These are phyloP conservation scores for Perca schrenkii DNA, from an alignment of 2,113 vertebrate species.

Conservation along the genomic window DNA sequence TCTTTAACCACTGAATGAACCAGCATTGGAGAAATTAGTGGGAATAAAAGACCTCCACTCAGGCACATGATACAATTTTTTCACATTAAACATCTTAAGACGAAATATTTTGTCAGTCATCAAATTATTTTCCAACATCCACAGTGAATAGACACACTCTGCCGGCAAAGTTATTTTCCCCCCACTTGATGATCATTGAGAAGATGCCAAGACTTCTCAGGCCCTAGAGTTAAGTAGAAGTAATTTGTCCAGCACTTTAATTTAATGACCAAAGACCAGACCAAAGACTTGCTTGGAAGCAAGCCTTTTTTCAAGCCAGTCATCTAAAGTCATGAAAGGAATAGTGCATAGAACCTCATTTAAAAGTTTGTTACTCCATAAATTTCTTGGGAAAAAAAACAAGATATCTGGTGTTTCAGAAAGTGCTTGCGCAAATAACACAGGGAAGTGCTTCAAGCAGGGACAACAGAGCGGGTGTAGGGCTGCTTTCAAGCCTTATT, in stretches of 20 bases:
- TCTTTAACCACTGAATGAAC: slow-evolving; percentile 2
- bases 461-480: not conserved
- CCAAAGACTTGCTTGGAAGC: too few relatives aligned
- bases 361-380: not conserved
- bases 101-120: not conserved
- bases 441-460: slow-evolving; percentile 1
- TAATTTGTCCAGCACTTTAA: too few relatives aligned
- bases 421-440: not conserved
- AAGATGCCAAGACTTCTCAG: slow-evolving; percentile 10
- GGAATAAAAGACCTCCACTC: not conserved
- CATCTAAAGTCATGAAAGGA: not conserved
- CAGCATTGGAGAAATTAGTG: not conserved
- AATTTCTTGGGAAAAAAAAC: not conserved
- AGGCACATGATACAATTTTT: not conserved
- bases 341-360: not conserved
- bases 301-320: too few relatives aligned
- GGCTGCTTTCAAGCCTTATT: slow-evolving; percentile 22
- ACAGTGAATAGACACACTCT: not conserved
- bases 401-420: not conserved
- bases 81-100: not conserved
- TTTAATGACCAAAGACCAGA: too few relatives aligned
- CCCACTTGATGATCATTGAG: slow-evolving; percentile 7
- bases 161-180: not conserved
- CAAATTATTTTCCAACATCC: slow-evolving; percentile 19
- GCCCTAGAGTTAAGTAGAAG: too few relatives aligned